phyloP scores from a whole-genome alignment of 2,888 invertebrate species.

The Tenthredo notha region DNA sequence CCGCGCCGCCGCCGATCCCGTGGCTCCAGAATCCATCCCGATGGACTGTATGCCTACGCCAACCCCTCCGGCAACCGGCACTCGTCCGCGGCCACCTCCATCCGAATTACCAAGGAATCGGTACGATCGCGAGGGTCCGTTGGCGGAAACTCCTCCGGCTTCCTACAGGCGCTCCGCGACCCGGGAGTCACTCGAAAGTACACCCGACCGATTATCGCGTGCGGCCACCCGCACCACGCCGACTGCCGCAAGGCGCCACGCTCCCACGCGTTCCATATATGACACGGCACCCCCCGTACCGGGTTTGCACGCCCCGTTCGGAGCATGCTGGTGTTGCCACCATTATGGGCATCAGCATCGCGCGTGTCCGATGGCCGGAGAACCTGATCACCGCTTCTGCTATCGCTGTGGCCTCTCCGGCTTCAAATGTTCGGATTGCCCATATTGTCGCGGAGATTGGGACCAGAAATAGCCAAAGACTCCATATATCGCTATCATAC shows the following conservation, averaged over 20 bases:
- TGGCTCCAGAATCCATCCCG: too few species aligned
- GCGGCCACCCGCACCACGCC: too few species aligned
- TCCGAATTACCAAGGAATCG: too few species aligned
- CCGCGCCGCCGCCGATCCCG: too few species aligned
- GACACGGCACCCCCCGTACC: not conserved
- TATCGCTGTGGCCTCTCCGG: not conserved
- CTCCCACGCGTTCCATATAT: not conserved
- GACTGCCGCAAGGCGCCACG: not conserved
- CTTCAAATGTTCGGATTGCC: not conserved
- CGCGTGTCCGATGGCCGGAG: not conserved
- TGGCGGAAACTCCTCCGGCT: too few species aligned
- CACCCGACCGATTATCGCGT: too few species aligned
- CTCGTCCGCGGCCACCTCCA: too few species aligned
- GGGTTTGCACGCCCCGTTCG: not conserved
- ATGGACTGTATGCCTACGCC: too few species aligned
- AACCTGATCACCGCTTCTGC: not conserved
- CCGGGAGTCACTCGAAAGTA: too few species aligned
- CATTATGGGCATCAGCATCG: not conserved
- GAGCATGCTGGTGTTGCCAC: constrained; percentile 7
- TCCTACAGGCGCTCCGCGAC: too few species aligned
- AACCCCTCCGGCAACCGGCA: too few species aligned
- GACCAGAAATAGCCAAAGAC: not conserved
- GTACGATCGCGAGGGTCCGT: too few species aligned
- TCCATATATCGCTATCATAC: not conserved
- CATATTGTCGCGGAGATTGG: not conserved